phyloP scores from a whole-genome alignment of 2,113 vertebrate species.

The Larimichthys polyactis region DNA sequence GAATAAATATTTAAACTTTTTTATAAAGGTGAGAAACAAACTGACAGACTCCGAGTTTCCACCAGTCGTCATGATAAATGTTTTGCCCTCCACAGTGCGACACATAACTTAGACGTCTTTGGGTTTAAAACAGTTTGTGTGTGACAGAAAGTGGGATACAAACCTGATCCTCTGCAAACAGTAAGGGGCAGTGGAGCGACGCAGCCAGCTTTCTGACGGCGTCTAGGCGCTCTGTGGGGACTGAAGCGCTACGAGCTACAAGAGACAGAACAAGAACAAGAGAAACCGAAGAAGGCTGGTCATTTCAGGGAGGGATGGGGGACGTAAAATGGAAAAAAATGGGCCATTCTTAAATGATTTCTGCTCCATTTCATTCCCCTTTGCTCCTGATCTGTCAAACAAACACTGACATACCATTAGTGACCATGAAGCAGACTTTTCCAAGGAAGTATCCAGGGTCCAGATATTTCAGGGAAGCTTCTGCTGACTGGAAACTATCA shows the following conservation, averaged over 20 bases:
- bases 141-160: slow-evolving; percentile 7
- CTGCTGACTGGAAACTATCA: slow-evolving; percentile 76
- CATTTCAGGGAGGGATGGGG: neutral
- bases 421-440: slow-evolving; percentile 85
- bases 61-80: neutral
- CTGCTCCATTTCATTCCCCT: neutral
- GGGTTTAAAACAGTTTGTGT: neutral
- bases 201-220: slow-evolving; percentile 78
- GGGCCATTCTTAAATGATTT: neutral
- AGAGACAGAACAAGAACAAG: slow-evolving; percentile 10
- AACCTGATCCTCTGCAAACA: slow-evolving; percentile 85
- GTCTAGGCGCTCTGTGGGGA: slow-evolving; percentile 71
- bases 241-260: slow-evolving; percentile 72
- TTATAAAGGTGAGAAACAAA: neutral
- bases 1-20: neutral
- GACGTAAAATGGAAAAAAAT: neutral
- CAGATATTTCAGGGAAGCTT: slow-evolving; percentile 78
- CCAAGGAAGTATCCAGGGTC: slow-evolving; percentile 83
- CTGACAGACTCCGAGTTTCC: neutral
- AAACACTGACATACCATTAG: slow-evolving; percentile 72
- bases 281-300: neutral
- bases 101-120: neutral
- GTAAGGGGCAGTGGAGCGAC: slow-evolving; percentile 77
- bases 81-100: neutral
- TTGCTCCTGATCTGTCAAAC: neutral